These are phyloP conservation scores for Caenorhabditis japonica DNA, from an alignment of 2,888 invertebrate genomes.

Conservation along the genomic window DNA sequence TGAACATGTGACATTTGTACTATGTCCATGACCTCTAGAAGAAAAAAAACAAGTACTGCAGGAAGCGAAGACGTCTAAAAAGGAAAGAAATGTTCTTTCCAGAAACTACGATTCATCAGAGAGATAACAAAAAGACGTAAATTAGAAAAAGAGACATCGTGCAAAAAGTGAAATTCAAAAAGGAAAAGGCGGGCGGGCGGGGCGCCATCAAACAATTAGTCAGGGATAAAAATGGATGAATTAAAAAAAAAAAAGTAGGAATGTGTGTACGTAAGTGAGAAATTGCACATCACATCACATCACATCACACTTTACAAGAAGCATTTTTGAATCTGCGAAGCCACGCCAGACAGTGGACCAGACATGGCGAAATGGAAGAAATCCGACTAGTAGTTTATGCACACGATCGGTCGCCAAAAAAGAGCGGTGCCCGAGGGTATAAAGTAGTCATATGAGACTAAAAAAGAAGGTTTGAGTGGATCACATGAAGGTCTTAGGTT, in stretches of 20 bases:
- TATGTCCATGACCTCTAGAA: conserved; percentile 1
- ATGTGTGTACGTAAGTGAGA: too few relatives aligned
- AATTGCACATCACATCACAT: too few relatives aligned
- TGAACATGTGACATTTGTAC: conserved; percentile 17
- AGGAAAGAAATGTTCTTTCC: conserved; percentile 20
- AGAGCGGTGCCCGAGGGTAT: conserved; percentile 47
- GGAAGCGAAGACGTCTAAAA: conserved; percentile 39
- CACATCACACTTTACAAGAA: too few relatives aligned
- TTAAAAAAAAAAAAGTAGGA: too few relatives aligned
- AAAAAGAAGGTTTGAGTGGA: conserved; percentile 50
- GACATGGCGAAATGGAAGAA: too few relatives aligned
- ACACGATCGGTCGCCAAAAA: conserved; percentile 26
- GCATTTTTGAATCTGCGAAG: too few relatives aligned
- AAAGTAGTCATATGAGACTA: conserved; percentile 55
- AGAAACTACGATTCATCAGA: conserved; percentile 18
- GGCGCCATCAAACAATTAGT: conserved; percentile 11
- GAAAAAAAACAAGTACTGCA: conserved; percentile 23
- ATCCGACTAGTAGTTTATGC: conserved; percentile 34
- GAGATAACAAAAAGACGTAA: conserved; percentile 32
- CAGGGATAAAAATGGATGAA: too few relatives aligned
- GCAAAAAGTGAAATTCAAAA: conserved; percentile 9
- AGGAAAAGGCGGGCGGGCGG: conserved; percentile 15
- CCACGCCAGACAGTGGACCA: too few relatives aligned
- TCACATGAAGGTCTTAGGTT: conserved; percentile 47
- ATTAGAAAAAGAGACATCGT: conserved; percentile 21